These are phyloP conservation scores for Nyctereutes procyonoides DNA, from an alignment of 2,113 vertebrate genomes.

Conservation along the genomic window DNA sequence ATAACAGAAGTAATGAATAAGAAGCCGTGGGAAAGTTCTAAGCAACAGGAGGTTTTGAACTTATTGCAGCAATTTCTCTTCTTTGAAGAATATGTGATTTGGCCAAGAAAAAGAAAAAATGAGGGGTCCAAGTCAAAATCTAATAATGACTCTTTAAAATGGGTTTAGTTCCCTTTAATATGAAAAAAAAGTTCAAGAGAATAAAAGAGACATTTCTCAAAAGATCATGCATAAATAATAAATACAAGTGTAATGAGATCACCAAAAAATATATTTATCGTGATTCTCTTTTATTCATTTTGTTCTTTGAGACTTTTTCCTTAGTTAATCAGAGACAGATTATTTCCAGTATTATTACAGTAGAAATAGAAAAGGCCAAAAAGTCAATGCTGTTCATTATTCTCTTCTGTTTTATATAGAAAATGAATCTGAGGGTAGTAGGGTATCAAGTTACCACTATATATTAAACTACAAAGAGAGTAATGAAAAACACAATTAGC, in stretches of 20 bases:
- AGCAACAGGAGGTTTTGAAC: not conserved
- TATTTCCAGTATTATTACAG: slow-evolving; percentile 8
- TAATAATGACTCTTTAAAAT: not conserved
- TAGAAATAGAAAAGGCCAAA: not conserved
- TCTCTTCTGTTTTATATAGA: not conserved
- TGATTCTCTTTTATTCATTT: slow-evolving; percentile 43
- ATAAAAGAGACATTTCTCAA: slow-evolving; percentile 11
- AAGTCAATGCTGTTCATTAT: not conserved
- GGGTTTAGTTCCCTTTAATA: not conserved
- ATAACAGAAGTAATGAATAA: not conserved
- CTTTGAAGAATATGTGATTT: not conserved
- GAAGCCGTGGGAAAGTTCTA: not conserved
- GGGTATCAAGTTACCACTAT: not conserved
- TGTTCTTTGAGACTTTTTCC: not conserved
- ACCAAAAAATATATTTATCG: not conserved
- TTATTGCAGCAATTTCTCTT: not conserved
- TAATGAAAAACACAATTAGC: not conserved
- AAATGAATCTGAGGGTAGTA: not conserved
- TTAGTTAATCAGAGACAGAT: not conserved
- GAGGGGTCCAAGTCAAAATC: not conserved
- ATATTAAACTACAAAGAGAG: not conserved
- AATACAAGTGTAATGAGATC: slow-evolving; percentile 31
- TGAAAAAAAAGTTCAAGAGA: not conserved
- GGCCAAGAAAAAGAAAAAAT: not conserved
- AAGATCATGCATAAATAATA: slow-evolving; percentile 28